Base-by-base conservation (phyloP, 2,888 invertebrate species). In the Dendrolimus houi region DNA sequence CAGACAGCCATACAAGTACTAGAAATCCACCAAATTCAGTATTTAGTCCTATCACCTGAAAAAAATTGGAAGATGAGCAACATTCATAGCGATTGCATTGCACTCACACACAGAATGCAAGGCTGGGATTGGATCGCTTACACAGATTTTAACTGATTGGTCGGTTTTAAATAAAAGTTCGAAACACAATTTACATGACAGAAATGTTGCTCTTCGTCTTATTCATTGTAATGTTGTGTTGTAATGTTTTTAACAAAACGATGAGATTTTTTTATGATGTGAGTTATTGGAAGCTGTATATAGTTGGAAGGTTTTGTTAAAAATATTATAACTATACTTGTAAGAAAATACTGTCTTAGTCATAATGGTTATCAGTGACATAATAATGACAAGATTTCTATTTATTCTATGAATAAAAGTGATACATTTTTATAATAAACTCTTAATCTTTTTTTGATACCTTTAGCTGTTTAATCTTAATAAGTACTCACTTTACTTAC, bases 361-460 rank as follows among this genome's bases (percentile, higher is more conserved):
- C 69, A 69, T 71, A 70, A 69, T 66, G 69, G 64, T 70, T 74
- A 71, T 70, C 71, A 70, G 75, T 78, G 69, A 6, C 8, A 12
- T 0, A 10, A 10, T 47, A 71, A 66, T 67, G 65, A 65, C 65
- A 69, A 65, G 63, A 66, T 62, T 67, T 68, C 61, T 85, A 87
- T 88, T 88, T 88, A 88, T 87, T 86, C 80, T 84, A 79, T 84
- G 86, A 87, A 88, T 87, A 87, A 87, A 85, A 66, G 2, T 58
- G 10, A 54, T 52, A 57, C 14, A 58, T 56, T 61, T 54, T 60
- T 52, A 56, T 29, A 60, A 61, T 14, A 64, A 62, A 61, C 56
- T 29, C 0, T 29, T 29, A 17, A 29, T 29, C 6, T 29, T 29
- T 29, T 29, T 29, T 29, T 29, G 0, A 29, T 29, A 29, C 29